phyloP scores from a whole-genome alignment of 1,140 invertebrate species.

The Ostrea denselamellosa region DNA sequence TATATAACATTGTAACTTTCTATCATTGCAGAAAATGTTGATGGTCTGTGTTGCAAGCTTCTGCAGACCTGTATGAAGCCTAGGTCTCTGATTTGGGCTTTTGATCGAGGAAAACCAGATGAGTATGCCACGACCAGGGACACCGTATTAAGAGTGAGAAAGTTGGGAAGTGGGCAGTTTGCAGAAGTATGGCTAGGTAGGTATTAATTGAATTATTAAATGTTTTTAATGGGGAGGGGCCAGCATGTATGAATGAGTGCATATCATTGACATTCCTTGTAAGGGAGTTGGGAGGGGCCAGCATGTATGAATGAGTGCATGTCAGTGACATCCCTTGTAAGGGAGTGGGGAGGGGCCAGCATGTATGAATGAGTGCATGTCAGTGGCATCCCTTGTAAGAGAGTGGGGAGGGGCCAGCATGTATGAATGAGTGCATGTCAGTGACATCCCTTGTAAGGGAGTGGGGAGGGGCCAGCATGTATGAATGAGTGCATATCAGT shows the following conservation, averaged over 20 bases:
- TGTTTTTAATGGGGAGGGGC: too few relatives aligned
- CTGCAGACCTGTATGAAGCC: constrained; percentile 95
- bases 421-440: too few relatives aligned
- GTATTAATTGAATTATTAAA: not conserved
- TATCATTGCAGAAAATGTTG: constrained; percentile 80
- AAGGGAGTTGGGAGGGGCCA: too few relatives aligned
- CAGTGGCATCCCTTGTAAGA: constrained; percentile 93
- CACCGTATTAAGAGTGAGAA: constrained; percentile 85
- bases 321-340: constrained; percentile 83
- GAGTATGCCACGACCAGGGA: constrained; percentile 96
- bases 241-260: too few relatives aligned
- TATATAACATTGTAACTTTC: not conserved
- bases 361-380: too few relatives aligned
- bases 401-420: constrained; percentile 87
- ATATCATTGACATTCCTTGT: too few relatives aligned
- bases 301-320: too few relatives aligned
- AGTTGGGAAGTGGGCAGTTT: constrained; percentile 75
- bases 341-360: too few relatives aligned
- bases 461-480: too few relatives aligned
- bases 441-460: too few relatives aligned
- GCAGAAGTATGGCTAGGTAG: constrained; percentile 74
- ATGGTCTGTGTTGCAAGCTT: constrained; percentile 96
- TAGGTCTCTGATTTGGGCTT: constrained; percentile 88
- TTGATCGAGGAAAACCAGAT: constrained; percentile 92
- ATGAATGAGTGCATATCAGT: constrained; percentile 74